phyloP scores from a whole-genome alignment of 2,113 vertebrate genomes.

The Atlantisia rogersi region DNA sequence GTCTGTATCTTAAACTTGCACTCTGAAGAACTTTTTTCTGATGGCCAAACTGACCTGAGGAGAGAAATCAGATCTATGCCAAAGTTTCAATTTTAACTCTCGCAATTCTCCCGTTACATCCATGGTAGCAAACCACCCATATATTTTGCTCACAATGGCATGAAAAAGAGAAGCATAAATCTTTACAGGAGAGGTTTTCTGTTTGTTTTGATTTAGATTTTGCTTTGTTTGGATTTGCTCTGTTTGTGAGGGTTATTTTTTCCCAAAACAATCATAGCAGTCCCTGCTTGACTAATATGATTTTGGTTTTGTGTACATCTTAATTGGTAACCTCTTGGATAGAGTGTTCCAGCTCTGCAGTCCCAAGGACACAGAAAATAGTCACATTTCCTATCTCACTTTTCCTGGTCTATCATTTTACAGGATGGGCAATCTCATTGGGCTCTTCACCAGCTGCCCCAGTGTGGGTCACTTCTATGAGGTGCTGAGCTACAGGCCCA shows the following conservation, averaged over 20 bases:
- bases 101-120: not conserved
- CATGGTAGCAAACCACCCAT: not conserved
- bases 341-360: not conserved
- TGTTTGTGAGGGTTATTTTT: not conserved
- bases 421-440: not conserved
- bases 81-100: not conserved
- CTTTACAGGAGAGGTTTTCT: not conserved
- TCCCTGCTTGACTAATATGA: not conserved
- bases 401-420: not conserved
- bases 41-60: not conserved
- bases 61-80: not conserved
- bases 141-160: not conserved
- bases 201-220: not conserved
- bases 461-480: too few relatives aligned
- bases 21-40: not conserved
- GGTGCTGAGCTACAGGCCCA: too few relatives aligned
- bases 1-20: not conserved
- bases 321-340: not conserved
- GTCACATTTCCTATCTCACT: not conserved
- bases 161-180: not conserved
- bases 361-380: not conserved
- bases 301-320: not conserved
- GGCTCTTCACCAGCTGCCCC: too few relatives aligned
- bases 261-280: not conserved
- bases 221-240: not conserved